Percentiles rank a stretch among this genome's conserved stretches.
phyloP scores from a whole-genome alignment of 2,797 vertebrate species.

The Capromys pilorides region DNA sequence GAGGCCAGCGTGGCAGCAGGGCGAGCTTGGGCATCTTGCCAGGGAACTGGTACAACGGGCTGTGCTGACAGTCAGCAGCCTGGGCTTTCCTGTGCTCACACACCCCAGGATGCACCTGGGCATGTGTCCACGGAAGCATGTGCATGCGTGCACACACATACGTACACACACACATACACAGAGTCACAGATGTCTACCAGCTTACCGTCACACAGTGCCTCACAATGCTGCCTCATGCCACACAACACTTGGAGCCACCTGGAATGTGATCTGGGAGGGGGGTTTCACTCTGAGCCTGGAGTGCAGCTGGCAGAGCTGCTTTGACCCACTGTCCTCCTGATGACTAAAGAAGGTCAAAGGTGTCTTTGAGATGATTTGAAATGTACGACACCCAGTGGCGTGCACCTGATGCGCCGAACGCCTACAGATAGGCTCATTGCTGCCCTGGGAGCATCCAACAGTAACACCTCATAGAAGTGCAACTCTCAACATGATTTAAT shows the following conservation, averaged over 20 bases:
- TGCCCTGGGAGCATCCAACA: neutral
- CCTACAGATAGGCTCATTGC: neutral
- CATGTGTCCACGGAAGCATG: neutral
- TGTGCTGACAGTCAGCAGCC: neutral
- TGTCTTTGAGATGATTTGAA: conserved; percentile 26
- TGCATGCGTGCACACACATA: too few species aligned
- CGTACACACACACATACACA: neutral
- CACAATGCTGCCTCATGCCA: too few species aligned
- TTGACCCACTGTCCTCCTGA: neutral
- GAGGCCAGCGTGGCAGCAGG: neutral
- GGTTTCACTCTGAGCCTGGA: conserved; percentile 73
- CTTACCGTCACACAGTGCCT: neutral
- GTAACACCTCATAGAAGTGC: conserved; percentile 67
- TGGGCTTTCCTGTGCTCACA: neutral
- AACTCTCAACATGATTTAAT: conserved; percentile 78
- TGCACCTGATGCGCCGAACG: neutral
- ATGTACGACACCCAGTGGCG: neutral
- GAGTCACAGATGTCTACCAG: neutral
- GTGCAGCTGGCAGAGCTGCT: accelerated
- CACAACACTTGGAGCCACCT: neutral
- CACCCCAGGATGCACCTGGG: neutral
- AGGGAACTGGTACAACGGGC: neutral
- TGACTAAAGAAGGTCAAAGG: conserved; percentile 37
- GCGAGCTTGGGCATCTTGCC: neutral
- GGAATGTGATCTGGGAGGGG: conserved; percentile 25